These are phyloP conservation scores for Polyploca ridens DNA, from an alignment of 2,888 invertebrate species.

Conservation along the genomic window DNA sequence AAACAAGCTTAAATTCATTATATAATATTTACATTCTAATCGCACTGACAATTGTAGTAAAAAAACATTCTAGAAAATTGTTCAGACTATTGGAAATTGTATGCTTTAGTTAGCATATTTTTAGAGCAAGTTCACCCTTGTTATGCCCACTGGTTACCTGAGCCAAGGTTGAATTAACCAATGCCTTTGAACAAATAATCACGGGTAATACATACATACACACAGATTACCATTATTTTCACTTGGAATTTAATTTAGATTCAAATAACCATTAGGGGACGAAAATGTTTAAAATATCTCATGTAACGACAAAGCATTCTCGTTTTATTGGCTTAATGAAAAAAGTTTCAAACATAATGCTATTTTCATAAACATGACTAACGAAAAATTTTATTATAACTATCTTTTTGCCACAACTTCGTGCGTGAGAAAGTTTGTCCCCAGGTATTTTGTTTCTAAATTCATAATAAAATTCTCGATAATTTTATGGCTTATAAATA, in stretches of 20 bases:
- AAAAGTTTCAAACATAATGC: not conserved
- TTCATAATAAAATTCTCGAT: no score
- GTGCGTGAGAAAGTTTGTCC: not conserved
- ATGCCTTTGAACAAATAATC: not conserved
- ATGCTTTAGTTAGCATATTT: not conserved
- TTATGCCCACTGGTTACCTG: not conserved
- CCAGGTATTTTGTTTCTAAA: no score
- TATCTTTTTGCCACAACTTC: not conserved
- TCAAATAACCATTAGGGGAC: slow-evolving; percentile 1
- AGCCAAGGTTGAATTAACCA: not conserved
- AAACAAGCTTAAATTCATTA: no score
- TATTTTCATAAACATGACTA: slow-evolving; percentile 2
- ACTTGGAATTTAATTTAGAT: slow-evolving; percentile 11
- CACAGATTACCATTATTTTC: not conserved
- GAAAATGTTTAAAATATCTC: slow-evolving; percentile 6
- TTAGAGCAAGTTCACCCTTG: not conserved
- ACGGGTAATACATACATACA: not conserved
- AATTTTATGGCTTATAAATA: no score
- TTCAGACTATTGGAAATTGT: not conserved
- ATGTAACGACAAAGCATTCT: not conserved
- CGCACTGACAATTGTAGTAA: no score
- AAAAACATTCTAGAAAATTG: no score
- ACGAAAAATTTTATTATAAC: slow-evolving; percentile 1
- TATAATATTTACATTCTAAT: no score
- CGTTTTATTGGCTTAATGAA: slow-evolving; percentile 12